A percentile compares a stretch with the other conserved stretches of the same genome.
These are phyloP conservation scores for Halocaridina rubra DNA, from an alignment of 2,888 invertebrate genomes.

Conservation along the genomic window DNA sequence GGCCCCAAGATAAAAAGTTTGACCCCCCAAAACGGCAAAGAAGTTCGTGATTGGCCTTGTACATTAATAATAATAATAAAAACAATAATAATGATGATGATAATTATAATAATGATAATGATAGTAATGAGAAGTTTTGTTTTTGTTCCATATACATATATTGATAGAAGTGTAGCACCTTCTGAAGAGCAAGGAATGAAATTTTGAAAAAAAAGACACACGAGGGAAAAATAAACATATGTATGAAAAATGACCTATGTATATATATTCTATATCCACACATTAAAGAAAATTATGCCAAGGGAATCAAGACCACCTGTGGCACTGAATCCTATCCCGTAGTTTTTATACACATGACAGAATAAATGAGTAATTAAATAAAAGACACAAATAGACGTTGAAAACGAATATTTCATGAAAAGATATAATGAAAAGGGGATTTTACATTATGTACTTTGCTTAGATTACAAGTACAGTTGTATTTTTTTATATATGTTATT, in stretches of 20 bases:
- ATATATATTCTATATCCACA: not conserved
- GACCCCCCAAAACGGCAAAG: not conserved
- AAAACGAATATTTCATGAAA: not conserved
- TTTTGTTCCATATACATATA: constrained; percentile 25
- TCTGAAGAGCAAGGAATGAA: constrained; percentile 20
- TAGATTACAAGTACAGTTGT: not conserved
- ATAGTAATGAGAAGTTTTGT: not conserved
- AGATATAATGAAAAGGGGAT: not conserved
- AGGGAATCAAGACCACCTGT: too few relatives aligned
- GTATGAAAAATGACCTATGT: constrained; percentile 9
- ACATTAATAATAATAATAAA: not conserved
- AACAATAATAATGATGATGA: not conserved
- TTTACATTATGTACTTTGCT: not conserved
- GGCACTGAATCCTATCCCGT: too few relatives aligned
- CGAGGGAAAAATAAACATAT: too few relatives aligned
- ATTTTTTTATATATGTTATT: too few relatives aligned
- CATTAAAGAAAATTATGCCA: constrained; percentile 24
- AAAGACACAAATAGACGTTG: constrained; percentile 13
- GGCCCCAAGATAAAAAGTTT: constrained; percentile 25
- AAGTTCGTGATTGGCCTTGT: constrained; percentile 18
- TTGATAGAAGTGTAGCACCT: constrained; percentile 35
- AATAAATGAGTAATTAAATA: too few relatives aligned
- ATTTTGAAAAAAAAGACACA: too few relatives aligned
- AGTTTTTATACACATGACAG: constrained; percentile 33
- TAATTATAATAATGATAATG: not conserved